Evolutionary conservation across 1,140 invertebrate species (phyloP).

Genomic region (Trachymyrmex cornetzi): DNA sequence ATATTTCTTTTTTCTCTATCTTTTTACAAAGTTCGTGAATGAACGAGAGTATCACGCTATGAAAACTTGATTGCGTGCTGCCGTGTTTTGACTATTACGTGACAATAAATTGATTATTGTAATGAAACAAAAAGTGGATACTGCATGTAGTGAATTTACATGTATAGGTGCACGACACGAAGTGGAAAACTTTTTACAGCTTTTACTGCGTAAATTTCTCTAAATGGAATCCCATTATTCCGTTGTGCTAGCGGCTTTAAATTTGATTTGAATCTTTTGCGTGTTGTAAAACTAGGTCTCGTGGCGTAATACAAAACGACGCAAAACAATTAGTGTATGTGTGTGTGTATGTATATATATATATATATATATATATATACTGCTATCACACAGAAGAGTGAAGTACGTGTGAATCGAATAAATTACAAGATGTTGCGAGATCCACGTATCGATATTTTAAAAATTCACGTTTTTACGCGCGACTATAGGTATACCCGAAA

Average conservation of each 20-base stretch:
- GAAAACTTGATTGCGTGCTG: background rate
- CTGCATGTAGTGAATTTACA: conserved; percentile 6
- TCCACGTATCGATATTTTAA: background rate
- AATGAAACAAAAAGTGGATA: conserved; percentile 43
- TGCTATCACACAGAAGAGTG: background rate
- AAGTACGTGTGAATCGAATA: conserved; percentile 20
- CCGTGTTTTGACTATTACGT: conserved; percentile 26
- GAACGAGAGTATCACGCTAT: conserved; percentile 4
- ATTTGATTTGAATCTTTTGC: conserved; percentile 36
- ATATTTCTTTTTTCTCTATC: background rate
- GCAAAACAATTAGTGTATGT: conserved; percentile 21
- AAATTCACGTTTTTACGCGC: background rate
- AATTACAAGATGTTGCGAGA: background rate
- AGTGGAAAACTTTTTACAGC: conserved; percentile 22
- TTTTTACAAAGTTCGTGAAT: conserved; percentile 20
- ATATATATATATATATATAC: background rate
- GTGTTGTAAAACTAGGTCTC: conserved; percentile 26
- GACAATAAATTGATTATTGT: conserved; percentile 48
- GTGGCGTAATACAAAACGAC: conserved; percentile 12
- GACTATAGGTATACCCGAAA: background rate
- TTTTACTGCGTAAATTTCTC: conserved; percentile 40
- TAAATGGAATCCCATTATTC: conserved; percentile 38
- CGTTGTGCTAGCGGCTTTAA: conserved; percentile 28
- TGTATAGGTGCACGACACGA: background rate
- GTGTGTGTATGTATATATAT: background rate